Percentiles rank a stretch among this genome's conserved stretches.
phyloP scores from a whole-genome alignment of 2,888 invertebrate species.

The Nymphalis polychloros region DNA sequence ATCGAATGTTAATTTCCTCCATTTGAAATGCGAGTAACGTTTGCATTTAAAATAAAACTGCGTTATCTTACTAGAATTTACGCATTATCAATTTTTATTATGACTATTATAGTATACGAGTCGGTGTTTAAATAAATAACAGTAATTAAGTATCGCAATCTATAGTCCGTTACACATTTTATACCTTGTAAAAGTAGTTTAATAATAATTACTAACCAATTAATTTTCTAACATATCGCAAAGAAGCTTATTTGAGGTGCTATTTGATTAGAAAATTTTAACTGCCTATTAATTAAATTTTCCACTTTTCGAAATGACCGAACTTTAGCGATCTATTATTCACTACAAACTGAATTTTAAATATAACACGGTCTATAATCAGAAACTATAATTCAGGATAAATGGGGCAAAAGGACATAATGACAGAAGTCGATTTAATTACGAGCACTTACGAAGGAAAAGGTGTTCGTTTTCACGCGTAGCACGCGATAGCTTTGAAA shows the following conservation, averaged over 20 bases:
- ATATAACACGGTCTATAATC: constrained; percentile 66
- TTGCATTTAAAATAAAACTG: too few relatives aligned
- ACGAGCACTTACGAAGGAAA: constrained; percentile 62
- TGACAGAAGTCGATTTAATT: constrained; percentile 70
- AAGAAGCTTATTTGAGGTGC: constrained; percentile 78
- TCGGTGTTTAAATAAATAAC: constrained; percentile 2
- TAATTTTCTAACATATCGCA: constrained; percentile 52
- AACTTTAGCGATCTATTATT: constrained; percentile 60
- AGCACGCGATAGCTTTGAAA: constrained; percentile 52
- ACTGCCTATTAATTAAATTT: constrained; percentile 60
- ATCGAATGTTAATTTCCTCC: too few relatives aligned
- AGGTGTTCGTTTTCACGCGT: constrained; percentile 78
- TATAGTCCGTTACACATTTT: constrained; percentile 14
- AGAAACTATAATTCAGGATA: constrained; percentile 69
- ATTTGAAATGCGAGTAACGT: too few relatives aligned
- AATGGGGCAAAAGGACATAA: constrained; percentile 77
- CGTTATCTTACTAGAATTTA: not conserved
- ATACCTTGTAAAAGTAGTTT: constrained; percentile 24
- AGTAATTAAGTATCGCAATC: constrained; percentile 4
- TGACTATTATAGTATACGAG: not conserved
- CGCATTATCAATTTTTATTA: constrained; percentile 3
- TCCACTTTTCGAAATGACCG: constrained; percentile 52
- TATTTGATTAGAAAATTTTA: constrained; percentile 75
- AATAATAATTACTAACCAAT: constrained; percentile 61
- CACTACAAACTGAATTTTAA: constrained; percentile 63